Base-by-base conservation (phyloP, 2,888 invertebrate genomes). In the Harpalus rufipes region DNA sequence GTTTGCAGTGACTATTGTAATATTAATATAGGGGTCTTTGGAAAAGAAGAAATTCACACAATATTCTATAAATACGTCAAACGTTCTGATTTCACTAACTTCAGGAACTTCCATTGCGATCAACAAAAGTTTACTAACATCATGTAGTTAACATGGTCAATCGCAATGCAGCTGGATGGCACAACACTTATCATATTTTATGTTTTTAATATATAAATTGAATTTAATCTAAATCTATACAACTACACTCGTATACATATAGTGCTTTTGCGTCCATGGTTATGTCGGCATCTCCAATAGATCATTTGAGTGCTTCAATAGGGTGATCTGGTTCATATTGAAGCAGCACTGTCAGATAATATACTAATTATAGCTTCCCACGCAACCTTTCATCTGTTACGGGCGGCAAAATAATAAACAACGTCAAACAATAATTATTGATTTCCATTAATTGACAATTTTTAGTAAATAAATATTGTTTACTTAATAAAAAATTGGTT, bases 401-500 rank as follows among this genome's bases (percentile, higher is more conserved):
- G 32, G n/a, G n/a, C 68, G 32, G 14, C 44, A 39, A 8, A 32
- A 32, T 39, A 68, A 68, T 68, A 68, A 68, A 68, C 32, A 68
- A 6, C 32, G 5, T 68, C 39, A 68, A 6, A 10, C n/a, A 68
- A 32, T 32, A 32, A 39, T 10, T 68, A 68, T 68, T 68, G 68
- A 68, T 68, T 68, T 68, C 12, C 10, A 12, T 5, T 63, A 63
- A 25, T 39, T 68, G 8, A 14, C 32, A 68, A 68, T 25, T 68
- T 68, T 68, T 32, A n/a, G 39, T 68, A 68, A 68, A 68, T 68
- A 68, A 39, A 39, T 68, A 39, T 14, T 68, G 14, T 68, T 68
- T 68, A 39, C 68, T 14, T 25, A 32, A 68, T 68, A 14, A 68
- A 68, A 68, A 39, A n/a, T 68, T 32, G 10, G 32, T 32, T 32